Conservation (phyloP, 2,113 vertebrate species). For the Propithecus coquereli region DNA sequence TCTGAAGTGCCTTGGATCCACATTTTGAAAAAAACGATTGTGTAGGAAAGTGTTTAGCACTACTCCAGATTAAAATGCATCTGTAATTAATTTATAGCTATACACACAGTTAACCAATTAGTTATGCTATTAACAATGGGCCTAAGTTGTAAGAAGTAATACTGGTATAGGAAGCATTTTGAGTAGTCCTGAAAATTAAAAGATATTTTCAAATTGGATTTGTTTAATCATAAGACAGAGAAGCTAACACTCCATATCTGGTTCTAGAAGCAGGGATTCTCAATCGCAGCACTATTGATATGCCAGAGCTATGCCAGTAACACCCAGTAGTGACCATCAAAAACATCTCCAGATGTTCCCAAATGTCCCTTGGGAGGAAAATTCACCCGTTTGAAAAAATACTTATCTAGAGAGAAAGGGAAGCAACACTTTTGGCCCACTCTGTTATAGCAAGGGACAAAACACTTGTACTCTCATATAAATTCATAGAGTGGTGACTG, state of each 20-base stretch:
- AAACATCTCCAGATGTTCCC: not conserved
- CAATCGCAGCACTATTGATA: not conserved
- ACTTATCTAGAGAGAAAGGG: not conserved
- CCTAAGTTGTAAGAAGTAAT: not conserved
- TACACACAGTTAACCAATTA: conserved; percentile 60
- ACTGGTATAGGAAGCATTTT: not conserved
- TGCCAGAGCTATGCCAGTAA: not conserved
- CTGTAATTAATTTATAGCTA: not conserved
- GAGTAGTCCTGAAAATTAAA: conserved; percentile 7
- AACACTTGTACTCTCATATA: not conserved
- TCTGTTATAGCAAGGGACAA: not conserved
- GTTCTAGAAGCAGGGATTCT: not conserved
- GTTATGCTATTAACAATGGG: conserved; percentile 27
- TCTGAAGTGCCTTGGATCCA: not conserved
- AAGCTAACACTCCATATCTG: not conserved
- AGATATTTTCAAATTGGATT: not conserved
- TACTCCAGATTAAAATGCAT: conserved; percentile 37
- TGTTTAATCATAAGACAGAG: not conserved
- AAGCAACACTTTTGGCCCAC: not conserved
- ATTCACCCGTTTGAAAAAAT: not conserved
- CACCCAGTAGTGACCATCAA: not conserved
- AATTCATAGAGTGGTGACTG: not conserved
- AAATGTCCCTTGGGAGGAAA: not conserved
- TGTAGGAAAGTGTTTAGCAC: conserved; percentile 47
- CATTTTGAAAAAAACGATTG: conserved; percentile 59